Percentiles rank a stretch among this genome's conserved stretches.
These are phyloP conservation scores for Orgyia antiqua DNA, from an alignment of 2,888 invertebrate genomes.

Conservation along the genomic window DNA sequence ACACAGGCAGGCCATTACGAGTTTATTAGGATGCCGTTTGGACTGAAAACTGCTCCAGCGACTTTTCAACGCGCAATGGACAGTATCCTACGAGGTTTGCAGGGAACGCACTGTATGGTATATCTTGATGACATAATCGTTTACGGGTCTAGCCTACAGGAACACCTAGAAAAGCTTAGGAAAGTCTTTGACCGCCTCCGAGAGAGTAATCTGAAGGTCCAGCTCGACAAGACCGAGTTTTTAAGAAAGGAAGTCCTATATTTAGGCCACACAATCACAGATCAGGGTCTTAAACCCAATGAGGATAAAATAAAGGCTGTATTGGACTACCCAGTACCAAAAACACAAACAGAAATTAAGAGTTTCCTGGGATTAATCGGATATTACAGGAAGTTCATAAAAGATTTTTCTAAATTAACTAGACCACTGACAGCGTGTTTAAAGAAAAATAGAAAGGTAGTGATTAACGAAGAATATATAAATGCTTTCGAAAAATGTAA, in stretches of 20 bases:
- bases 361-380: too few species aligned
- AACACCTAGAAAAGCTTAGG: not conserved
- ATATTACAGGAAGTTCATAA: too few species aligned
- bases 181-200: not conserved
- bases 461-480: not conserved
- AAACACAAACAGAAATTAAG: constrained; percentile 7
- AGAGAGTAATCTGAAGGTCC: too few species aligned
- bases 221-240: too few species aligned
- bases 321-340: constrained; percentile 8
- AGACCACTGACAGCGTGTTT: constrained; percentile 9
- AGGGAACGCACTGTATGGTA: not conserved
- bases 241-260: too few species aligned
- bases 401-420: constrained; percentile 9
- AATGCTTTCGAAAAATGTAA: constrained; percentile 16
- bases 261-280: constrained; percentile 14
- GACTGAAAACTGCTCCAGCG: not conserved
- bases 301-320: constrained; percentile 14
- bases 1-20: too few species aligned
- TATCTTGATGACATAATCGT: not conserved
- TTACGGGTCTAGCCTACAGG: constrained; percentile 8
- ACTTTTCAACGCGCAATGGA: constrained; percentile 4
- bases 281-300: constrained; percentile 17
- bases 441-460: constrained; percentile 8
- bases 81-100: not conserved
- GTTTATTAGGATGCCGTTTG: too few species aligned